These are phyloP conservation scores for Pyxicephalus adspersus DNA, from an alignment of 2,113 vertebrate genomes.

Conservation along the genomic window DNA sequence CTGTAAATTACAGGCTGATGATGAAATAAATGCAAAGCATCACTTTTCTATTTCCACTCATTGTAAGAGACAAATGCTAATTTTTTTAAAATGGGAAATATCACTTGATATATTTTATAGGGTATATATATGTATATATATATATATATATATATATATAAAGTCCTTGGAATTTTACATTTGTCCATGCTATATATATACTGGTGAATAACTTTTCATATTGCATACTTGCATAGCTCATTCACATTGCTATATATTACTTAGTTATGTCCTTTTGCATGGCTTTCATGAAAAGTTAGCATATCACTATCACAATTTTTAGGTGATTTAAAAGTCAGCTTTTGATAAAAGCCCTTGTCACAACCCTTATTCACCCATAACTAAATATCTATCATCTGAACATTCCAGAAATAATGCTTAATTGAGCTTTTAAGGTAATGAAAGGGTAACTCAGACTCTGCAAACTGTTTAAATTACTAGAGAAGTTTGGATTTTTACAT, in stretches of 20 bases:
- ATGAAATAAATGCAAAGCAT: constrained; percentile 14
- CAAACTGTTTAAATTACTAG: constrained; percentile 46
- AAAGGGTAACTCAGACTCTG: constrained; percentile 24
- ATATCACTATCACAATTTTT: background rate
- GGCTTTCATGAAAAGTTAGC: too few species aligned
- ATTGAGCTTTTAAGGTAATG: constrained; percentile 29
- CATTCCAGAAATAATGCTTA: constrained; percentile 37
- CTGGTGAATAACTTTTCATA: too few species aligned
- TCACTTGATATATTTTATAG: too few species aligned
- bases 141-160: too few species aligned
- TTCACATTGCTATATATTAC: too few species aligned
- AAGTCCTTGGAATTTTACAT: too few species aligned
- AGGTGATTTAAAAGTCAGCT: constrained; percentile 15
- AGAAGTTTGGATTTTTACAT: constrained; percentile 38
- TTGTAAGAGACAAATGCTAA: too few species aligned
- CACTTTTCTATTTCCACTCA: background rate
- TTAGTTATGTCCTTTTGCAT: too few species aligned
- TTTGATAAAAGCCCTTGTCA: constrained; percentile 14
- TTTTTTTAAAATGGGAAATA: too few species aligned
- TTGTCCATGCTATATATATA: too few species aligned
- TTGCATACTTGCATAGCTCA: too few species aligned
- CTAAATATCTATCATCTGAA: constrained; percentile 32
- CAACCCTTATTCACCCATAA: constrained; percentile 33
- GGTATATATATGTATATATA: too few species aligned
- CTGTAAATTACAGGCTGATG: constrained; percentile 32